A percentile compares a stretch with the other conserved stretches of the same genome.
Evolutionary conservation across 1,140 invertebrate genomes (phyloP).

Genomic region (Oedothorax gibbosus): DNA sequence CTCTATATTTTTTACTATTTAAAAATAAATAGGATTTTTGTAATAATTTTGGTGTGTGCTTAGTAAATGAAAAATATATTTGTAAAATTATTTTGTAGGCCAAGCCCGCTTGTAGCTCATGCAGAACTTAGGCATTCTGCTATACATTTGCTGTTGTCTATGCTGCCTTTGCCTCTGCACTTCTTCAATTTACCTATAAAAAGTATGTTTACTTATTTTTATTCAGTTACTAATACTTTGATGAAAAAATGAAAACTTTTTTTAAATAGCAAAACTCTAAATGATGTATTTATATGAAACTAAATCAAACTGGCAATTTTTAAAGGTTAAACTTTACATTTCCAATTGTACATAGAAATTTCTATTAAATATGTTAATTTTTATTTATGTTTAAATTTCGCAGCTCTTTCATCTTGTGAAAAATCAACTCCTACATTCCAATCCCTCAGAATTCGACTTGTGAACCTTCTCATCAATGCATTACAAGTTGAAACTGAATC

Average conservation of each 20-base stretch:
- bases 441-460: conserved; percentile 83
- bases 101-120: conserved; percentile 64
- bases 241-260: not conserved
- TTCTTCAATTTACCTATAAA: conserved; percentile 75
- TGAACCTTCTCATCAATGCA: conserved; percentile 87
- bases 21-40: too few relatives aligned
- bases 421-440: conserved; percentile 76
- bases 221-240: not conserved
- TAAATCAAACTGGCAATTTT: too few relatives aligned
- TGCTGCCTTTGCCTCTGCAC: conserved; percentile 90
- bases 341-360: too few relatives aligned
- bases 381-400: conserved; percentile 55
- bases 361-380: not conserved
- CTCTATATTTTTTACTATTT: too few relatives aligned
- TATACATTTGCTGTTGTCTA: conserved; percentile 88
- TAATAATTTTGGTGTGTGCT: too few relatives aligned
- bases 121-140: conserved; percentile 88
- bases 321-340: too few relatives aligned
- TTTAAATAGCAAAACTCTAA: not conserved
- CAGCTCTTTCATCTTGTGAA: conserved; percentile 64
- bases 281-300: too few relatives aligned
- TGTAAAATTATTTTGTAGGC: conserved; percentile 18
- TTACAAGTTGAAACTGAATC: conserved; percentile 88
- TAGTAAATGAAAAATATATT: not conserved
- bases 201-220: conserved; percentile 69